Evolutionary conservation across 2,797 vertebrate species (phyloP).

Genomic region (Aeoliscus strigatus): DNA sequence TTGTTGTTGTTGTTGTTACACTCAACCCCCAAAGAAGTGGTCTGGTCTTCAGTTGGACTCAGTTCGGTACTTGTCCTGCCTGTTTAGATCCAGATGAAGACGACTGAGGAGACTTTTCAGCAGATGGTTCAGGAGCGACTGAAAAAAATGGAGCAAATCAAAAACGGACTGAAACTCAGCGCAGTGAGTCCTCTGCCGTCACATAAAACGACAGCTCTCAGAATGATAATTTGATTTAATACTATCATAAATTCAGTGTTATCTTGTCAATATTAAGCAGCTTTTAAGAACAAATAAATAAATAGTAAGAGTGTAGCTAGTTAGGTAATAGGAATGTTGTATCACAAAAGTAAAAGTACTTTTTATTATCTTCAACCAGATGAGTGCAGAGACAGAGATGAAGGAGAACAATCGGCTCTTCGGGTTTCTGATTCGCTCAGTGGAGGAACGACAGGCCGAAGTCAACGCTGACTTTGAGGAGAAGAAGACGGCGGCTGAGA

Average conservation of each 20-base stretch:
- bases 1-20: too few species aligned
- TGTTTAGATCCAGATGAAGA: conserved; percentile 51
- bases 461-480: conserved; percentile 24
- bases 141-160: conserved; percentile 62
- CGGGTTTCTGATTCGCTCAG: conserved; percentile 26
- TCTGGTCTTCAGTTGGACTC: too few species aligned
- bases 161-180: conserved; percentile 50
- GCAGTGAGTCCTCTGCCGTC: conserved; percentile 48
- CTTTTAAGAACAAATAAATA: too few species aligned
- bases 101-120: conserved; percentile 36
- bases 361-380: conserved; percentile 7
- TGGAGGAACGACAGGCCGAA: conserved; percentile 29
- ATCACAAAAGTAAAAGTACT: too few species aligned
- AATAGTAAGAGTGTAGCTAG: too few species aligned
- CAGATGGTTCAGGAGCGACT: conserved; percentile 52
- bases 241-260: too few species aligned
- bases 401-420: conserved; percentile 46
- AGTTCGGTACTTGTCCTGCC: neutral
- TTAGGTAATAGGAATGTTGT: too few species aligned
- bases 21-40: too few species aligned
- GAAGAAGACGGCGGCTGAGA: conserved; percentile 40
- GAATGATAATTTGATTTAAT: too few species aligned
- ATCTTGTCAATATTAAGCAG: too few species aligned
- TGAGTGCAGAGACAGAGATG: conserved; percentile 42
- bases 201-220: too few species aligned